Base-by-base conservation (phyloP, 2,113 vertebrate genomes). In the Ascaphus truei region DNA sequence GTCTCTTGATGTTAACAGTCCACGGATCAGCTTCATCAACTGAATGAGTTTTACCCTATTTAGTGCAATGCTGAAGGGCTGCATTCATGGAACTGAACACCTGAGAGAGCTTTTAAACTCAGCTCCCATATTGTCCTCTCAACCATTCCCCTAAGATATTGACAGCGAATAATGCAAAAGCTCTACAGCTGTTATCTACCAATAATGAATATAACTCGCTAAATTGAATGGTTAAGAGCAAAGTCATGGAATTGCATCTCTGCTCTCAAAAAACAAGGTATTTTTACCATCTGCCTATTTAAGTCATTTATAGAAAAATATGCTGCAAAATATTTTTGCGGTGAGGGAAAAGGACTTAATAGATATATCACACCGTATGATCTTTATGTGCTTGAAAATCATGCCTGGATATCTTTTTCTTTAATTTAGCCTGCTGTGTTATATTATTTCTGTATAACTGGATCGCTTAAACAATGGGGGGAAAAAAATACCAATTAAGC, bases 231-330 rank as follows among this genome's bases (percentile, higher is more conserved):
- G 27, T 72, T 75, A 79, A 77, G 76, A 30, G 55, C 69, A 75
- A 72, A 80, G 50, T 72, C 78, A 85, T 34, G 16, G 73, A 83
- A 69, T 72, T 45, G 73, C 20, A 71, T 2, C n/a, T 20, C 73
- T 51, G 41, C 12, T 26, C 61, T 50, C 41, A 51, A 79, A 79
- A 80, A 68, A 34, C 65, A 45, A 55, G 34, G 23, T 68, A 56
- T 29, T 73, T 75, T 72, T 36, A 18, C 31, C 62, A 65, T 73
- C 25, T 61, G 59, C 9, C 62, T 63, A 73, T 72, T 78, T 72
- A 77, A 75, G 47, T 52, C 66, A 74, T 64, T 79, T 62, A 68
- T 73, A 72, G 75, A 71, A 80, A 80, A 58, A 45, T 57, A 68
- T 62, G 53, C 56, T 77, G 64, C 67, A 73, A 81, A 78, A 34